Conservation (phyloP, 2,113 vertebrate species). For the Morone chrysops region DNA sequence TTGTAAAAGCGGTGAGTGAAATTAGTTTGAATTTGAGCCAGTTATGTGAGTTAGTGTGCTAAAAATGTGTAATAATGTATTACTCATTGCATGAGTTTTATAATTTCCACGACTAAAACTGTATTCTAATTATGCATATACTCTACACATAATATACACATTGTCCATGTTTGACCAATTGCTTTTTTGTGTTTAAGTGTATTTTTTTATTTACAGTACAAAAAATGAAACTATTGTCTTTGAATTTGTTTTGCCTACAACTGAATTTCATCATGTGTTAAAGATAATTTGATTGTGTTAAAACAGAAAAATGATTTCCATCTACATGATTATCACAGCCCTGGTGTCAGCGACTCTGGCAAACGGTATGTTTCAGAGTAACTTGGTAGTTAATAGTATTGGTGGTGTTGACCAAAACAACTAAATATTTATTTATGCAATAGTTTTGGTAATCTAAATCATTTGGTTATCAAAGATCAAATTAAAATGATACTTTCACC, state of each 20-base stretch:
- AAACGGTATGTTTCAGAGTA: background rate
- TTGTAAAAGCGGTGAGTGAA: background rate
- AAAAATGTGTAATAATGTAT: background rate
- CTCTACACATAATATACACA: background rate
- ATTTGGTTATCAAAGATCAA: too few species aligned
- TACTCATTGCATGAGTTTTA: background rate
- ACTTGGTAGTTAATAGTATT: background rate
- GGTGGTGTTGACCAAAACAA: background rate
- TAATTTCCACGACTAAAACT: background rate
- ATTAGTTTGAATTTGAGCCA: background rate
- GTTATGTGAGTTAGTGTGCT: background rate
- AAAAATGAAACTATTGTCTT: background rate
- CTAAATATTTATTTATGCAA: too few species aligned
- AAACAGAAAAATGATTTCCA: background rate
- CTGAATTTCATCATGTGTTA: too few species aligned
- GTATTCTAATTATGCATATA: background rate
- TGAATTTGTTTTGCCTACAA: too few species aligned
- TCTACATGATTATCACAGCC: background rate
- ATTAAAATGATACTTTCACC: too few species aligned
- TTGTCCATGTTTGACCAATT: too few species aligned
- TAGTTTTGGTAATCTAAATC: too few species aligned
- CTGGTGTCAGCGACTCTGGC: background rate
- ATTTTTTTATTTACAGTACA: background rate
- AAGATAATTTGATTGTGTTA: background rate
- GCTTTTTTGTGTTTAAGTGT: background rate